Percentiles rank a stretch among this genome's conserved stretches.
Evolutionary conservation across 2,113 vertebrate species (phyloP).

Genomic region (Pycnonotus jocosus): DNA sequence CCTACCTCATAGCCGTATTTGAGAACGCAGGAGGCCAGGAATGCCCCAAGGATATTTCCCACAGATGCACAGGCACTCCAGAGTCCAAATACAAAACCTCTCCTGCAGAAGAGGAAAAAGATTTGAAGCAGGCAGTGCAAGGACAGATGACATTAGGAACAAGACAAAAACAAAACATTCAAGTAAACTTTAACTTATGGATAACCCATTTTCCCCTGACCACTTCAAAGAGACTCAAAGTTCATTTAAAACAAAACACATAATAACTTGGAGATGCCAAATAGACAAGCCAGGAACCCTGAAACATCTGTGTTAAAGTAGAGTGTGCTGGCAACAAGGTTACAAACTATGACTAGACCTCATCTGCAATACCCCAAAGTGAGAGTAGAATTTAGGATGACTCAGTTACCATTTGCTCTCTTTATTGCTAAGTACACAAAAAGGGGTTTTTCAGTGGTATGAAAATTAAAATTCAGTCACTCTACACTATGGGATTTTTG

Average conservation of each 20-base stretch:
- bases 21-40: constrained; percentile 90
- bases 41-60: constrained; percentile 93
- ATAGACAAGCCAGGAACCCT: neutral
- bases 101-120: constrained; percentile 61
- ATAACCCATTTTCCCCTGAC: neutral
- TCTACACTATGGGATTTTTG: neutral
- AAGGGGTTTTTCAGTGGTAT: neutral
- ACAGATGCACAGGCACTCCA: constrained; percentile 97
- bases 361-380: neutral
- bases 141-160: neutral
- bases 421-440: neutral
- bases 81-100: constrained; percentile 92
- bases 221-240: neutral
- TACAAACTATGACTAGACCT: neutral
- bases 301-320: neutral
- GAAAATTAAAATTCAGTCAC: neutral
- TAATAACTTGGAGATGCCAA: neutral
- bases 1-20: constrained; percentile 93
- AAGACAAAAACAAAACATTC: neutral
- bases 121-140: neutral
- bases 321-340: neutral
- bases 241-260: neutral
- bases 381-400: neutral
- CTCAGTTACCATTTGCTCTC: neutral
- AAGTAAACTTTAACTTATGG: neutral